phyloP scores from a whole-genome alignment of 2,888 invertebrate genomes.

The Lumbricus terrestris region DNA sequence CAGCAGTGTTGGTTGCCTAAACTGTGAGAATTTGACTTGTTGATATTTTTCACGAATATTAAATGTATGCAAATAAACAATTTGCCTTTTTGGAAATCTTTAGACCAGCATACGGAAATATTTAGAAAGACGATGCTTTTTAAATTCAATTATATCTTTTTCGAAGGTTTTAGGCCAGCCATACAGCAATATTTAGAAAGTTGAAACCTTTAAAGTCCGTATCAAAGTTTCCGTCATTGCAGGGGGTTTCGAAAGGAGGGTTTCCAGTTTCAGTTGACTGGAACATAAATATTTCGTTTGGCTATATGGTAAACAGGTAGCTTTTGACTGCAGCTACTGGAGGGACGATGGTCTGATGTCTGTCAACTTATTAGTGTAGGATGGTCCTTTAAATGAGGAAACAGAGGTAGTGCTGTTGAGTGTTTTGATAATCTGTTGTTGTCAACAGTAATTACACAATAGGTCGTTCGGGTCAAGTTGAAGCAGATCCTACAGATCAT shows the following conservation, averaged over 20 bases:
- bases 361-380: neutral
- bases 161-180: neutral
- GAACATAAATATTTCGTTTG: neutral
- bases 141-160: no score
- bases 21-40: no score
- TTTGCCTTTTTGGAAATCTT: no score
- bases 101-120: no score
- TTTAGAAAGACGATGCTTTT: no score
- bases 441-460: neutral
- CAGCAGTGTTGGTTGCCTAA: no score
- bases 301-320: neutral
- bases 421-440: neutral
- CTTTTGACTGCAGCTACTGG: neutral
- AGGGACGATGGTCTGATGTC: no score
- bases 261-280: neutral
- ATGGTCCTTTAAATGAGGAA: neutral
- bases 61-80: no score
- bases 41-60: no score
- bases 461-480: neutral
- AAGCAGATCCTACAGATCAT: neutral
- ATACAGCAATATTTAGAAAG: neutral
- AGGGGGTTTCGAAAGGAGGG: neutral
- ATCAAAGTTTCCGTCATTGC: neutral
- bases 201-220: neutral
- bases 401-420: neutral